A percentile compares a stretch with the other conserved stretches of the same genome.
These are phyloP conservation scores for Nothocercus julius DNA, from an alignment of 2,113 vertebrate genomes.

Conservation along the genomic window DNA sequence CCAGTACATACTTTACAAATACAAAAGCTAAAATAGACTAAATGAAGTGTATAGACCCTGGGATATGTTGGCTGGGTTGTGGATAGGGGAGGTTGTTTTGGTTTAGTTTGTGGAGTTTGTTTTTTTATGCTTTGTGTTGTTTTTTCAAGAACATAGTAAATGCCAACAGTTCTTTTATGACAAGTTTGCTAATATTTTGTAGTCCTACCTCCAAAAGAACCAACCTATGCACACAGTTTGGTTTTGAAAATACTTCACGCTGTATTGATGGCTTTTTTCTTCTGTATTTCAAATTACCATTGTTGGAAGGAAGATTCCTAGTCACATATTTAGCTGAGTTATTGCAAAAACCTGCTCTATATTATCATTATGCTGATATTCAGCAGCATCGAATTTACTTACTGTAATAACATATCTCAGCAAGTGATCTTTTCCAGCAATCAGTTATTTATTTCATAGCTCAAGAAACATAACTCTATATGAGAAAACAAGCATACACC, in stretches of 20 bases:
- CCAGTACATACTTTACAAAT: not conserved
- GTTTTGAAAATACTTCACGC: not conserved
- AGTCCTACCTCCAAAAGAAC: not conserved
- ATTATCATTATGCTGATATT: not conserved
- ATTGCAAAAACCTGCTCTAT: not conserved
- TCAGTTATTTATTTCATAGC: constrained; percentile 17
- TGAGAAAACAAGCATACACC: not conserved
- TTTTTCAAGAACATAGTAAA: not conserved
- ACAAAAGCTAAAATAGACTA: not conserved
- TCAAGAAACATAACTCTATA: not conserved
- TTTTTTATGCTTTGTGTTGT: not conserved
- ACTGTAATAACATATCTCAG: not conserved
- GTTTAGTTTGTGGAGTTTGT: too few relatives aligned
- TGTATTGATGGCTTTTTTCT: not conserved
- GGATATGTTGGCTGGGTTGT: too few relatives aligned
- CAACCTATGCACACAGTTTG: not conserved
- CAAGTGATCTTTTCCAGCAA: constrained; percentile 7
- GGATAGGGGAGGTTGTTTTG: too few relatives aligned
- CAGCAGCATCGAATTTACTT: not conserved
- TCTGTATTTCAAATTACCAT: not conserved
- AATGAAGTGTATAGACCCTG: not conserved
- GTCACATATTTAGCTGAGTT: not conserved
- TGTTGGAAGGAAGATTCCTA: not conserved
- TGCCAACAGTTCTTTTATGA: not conserved
- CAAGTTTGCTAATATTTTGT: not conserved